Evolutionary conservation across 2,888 invertebrate genomes (phyloP).

Genomic region (Ferdinandea cuprea): DNA sequence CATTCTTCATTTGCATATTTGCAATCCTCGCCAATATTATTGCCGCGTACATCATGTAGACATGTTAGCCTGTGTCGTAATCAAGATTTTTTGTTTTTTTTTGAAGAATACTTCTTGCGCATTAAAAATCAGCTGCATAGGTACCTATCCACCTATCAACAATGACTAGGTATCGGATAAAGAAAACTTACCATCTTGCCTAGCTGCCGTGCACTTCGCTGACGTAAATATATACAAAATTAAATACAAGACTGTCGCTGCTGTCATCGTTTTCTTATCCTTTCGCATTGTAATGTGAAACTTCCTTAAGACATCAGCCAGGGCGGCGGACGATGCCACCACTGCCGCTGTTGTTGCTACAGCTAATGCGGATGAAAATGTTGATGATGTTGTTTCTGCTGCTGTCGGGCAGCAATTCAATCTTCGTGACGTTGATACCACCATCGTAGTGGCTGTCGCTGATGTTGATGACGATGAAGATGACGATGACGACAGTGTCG

Average conservation of each 20-base stretch:
- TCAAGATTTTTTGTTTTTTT: constrained; percentile 45
- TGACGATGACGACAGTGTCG: constrained; percentile 14
- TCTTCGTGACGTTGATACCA: constrained; percentile 72
- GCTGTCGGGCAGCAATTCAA: constrained; percentile 72
- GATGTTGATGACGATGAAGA: background rate
- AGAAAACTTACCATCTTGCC: constrained; percentile 69
- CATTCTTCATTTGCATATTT: background rate
- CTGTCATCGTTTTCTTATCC: constrained; percentile 72
- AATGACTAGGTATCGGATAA: background rate
- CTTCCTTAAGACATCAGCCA: constrained; percentile 68
- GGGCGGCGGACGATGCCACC: constrained; percentile 41
- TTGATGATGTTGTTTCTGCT: constrained; percentile 64
- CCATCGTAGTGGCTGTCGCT: constrained; percentile 40
- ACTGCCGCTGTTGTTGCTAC: constrained; percentile 39
- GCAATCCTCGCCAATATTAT: constrained; percentile 1
- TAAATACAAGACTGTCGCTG: constrained; percentile 72
- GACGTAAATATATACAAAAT: constrained; percentile 74
- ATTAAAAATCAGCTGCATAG: constrained; percentile 6
- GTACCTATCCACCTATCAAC: background rate
- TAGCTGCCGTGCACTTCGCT: constrained; percentile 71
- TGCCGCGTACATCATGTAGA: constrained; percentile 16
- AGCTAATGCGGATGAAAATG: constrained; percentile 67
- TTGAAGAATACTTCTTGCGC: background rate
- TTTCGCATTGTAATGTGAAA: constrained; percentile 71
- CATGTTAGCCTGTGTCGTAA: constrained; percentile 21